Evolutionary conservation across 2,113 vertebrate genomes (phyloP).

Genomic region (Xiphias gladius): DNA sequence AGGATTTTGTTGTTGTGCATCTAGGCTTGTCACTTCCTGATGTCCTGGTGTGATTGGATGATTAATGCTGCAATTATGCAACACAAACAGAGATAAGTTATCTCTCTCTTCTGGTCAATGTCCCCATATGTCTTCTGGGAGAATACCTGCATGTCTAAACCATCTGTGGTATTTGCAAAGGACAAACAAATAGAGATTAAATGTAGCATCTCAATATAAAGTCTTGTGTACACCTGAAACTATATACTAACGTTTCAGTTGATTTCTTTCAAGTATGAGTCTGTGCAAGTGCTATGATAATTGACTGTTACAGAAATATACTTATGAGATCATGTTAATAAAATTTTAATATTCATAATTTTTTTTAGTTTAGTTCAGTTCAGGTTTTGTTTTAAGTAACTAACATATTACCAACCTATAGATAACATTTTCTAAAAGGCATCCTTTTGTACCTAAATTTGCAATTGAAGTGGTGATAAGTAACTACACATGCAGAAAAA

Average conservation of each 20-base stretch:
- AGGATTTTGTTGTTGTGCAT: slow-evolving; percentile 35
- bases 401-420: background rate
- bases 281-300: too few species aligned
- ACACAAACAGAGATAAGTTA: slow-evolving; percentile 51
- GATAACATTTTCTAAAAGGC: background rate
- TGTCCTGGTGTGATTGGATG: slow-evolving; percentile 46
- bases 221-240: background rate
- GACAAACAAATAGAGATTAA: slow-evolving; percentile 22
- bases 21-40: slow-evolving; percentile 51
- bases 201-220: background rate
- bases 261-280: background rate
- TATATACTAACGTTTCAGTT: background rate
- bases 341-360: background rate
- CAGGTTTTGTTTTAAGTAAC: background rate
- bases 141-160: slow-evolving; percentile 49
- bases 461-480: background rate
- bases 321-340: background rate
- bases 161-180: slow-evolving; percentile 49
- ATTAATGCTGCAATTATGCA: slow-evolving; percentile 64
- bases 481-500: background rate
- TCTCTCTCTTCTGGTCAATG: slow-evolving; percentile 15
- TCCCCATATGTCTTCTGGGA: slow-evolving; percentile 19
- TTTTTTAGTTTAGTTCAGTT: background rate
- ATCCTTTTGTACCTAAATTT: background rate
- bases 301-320: background rate